Evolutionary conservation across 2,888 invertebrate genomes (phyloP).

Genomic region (Orchestes rusci): DNA sequence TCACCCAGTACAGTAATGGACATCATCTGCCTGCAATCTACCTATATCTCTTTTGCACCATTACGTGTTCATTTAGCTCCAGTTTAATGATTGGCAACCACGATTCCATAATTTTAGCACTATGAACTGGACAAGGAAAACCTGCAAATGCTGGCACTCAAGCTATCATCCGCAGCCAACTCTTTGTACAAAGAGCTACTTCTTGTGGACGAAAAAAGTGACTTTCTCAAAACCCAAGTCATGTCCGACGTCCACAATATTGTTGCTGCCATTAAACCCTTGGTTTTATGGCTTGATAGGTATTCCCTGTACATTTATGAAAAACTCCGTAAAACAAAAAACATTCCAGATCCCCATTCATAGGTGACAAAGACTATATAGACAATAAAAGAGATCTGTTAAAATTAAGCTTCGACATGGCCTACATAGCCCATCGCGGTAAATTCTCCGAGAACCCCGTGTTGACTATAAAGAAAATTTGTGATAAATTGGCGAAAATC

Average conservation of each 20-base stretch:
- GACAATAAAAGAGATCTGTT: constrained; percentile 66
- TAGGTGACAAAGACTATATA: constrained; percentile 61
- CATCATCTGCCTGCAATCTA: too few species aligned
- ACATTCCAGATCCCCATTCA: constrained; percentile 49
- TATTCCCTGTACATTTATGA: constrained; percentile 32
- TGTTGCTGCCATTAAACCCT: constrained; percentile 75
- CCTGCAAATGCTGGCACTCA: constrained; percentile 79
- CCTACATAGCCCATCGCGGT: constrained; percentile 85
- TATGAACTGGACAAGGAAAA: constrained; percentile 89
- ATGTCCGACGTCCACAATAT: constrained; percentile 81
- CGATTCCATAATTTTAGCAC: constrained; percentile 56
- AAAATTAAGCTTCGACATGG: constrained; percentile 75
- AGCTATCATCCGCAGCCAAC: constrained; percentile 75
- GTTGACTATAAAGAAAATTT: constrained; percentile 63
- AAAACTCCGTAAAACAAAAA: background rate
- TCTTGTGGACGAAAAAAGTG: constrained; percentile 45
- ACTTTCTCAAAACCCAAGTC: constrained; percentile 67
- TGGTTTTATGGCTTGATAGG: constrained; percentile 89
- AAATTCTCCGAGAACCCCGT: constrained; percentile 83
- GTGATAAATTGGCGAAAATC: constrained; percentile 65
- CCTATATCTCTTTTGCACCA: too few species aligned
- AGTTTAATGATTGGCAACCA: too few species aligned
- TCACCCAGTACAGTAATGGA: too few species aligned
- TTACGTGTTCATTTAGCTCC: too few species aligned
- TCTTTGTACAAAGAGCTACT: constrained; percentile 65